Base-by-base conservation (phyloP, 2,113 vertebrate species). In the Anser cygnoides region DNA sequence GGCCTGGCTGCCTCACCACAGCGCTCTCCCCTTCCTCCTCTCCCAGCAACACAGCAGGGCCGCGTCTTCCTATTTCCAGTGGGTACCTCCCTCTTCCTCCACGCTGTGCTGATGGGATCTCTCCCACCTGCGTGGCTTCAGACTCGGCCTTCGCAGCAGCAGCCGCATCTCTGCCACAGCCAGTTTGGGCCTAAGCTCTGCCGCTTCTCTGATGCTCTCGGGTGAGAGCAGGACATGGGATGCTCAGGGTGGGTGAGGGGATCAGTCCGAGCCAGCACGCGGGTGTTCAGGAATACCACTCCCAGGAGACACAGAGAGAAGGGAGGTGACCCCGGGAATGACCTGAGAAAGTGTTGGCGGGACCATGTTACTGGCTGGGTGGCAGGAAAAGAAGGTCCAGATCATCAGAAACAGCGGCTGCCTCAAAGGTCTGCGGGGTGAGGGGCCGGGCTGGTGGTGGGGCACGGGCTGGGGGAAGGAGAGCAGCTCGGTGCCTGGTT, bases 401-500 rank as follows among this genome's bases (percentile, higher is more conserved):
- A 41, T 25, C 49, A 85, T 10, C 21, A 83, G 62, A 83, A 87
- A 73, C n/a, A 70, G 20, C 2, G 0, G 4, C 37, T 89, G 67
- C 55, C n/a, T 81, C 44, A 43, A 19, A 37, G 35, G 55, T 21
- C 39, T 0, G 0, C 0, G 1, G 63, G 79, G 52, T 43, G 66
- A 80, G n/a, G 35, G 73, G 35, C 9, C 0, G 4, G 72, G 33
- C 23, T 0, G 10, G 63, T 62, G 8, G 22, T 0, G 1, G 84
- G 68, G 82, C 78, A 63, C 58, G 37, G 29, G 55, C 26, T 37
- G 37, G 65, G 54, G 83, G 82, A 75, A 80, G 72, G 25, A 84
- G 43, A 89, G 81, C 63, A 95, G 87, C 79, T 74, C 82, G 63
- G 75, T 1, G 20, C 78, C 87, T 90, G 46, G 75, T 93, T 88